Evolutionary conservation across 2,888 invertebrate genomes (phyloP), one percentile per base, ranked within the genome.

Genomic region (Linyphia triangularis): DNA sequence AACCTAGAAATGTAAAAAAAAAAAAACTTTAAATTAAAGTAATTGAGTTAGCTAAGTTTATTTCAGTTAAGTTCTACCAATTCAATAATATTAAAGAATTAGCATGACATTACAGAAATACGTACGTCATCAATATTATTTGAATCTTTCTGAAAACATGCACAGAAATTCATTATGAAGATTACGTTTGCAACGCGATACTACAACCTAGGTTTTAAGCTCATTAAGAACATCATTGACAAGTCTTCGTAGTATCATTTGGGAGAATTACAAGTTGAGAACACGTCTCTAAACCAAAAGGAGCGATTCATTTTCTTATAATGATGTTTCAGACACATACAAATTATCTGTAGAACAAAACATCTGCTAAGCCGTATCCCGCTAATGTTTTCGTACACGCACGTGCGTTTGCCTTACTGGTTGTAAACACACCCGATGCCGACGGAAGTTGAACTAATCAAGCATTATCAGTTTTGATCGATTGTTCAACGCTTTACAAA

Each of bases 331-430:
- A 33, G 51, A 79, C 79, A 79, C 67, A 79, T 67, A 67, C 67
- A 67, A 79, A 79, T 65, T 65, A 37, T 33, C 30, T 81, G n/a
- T 7, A n/a, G 51, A 51, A 51, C 33, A 77, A n/a, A 82, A 82
- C 82, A 82, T 82, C 82, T 82, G 82, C 82, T 72, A 22, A 26
- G 37, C 33, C 51, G 10, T 37, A 40, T 26, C 28, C 59, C 57
- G 10, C 72, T 82, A 82, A 82, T 82, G 82, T 40, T 61, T 30
- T 26, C 26, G 22, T 24, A 82, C 82, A 82, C 82, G 82, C 82
- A 40, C 26, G 70, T 7, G 30, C 26, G 7, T n/a, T 75, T n/a
- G 16, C 16, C 69, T 69, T 69, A 26, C 26, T 43, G 26, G 70
- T 77, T 77, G 69, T 81, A 70, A 70, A 70, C 81, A 81, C 30